Percentiles rank a stretch among this genome's conserved stretches.
Conservation (phyloP, 92 coral and sea anemone species). For the Phenganax marumi region DNA sequence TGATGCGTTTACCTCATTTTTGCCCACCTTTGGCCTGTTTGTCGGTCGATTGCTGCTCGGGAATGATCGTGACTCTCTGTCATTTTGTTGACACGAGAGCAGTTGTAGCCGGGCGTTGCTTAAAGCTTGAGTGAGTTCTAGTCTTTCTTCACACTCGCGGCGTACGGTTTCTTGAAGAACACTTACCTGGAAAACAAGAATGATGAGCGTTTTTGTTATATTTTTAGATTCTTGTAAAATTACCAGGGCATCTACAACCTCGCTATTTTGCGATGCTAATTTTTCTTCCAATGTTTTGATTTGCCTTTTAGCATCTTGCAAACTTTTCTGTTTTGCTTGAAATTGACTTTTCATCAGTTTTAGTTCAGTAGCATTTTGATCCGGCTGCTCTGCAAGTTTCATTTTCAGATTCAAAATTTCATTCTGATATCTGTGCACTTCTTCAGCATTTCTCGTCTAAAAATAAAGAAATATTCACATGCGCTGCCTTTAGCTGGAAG, state of each 20-base stretch:
- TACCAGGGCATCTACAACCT: slow-evolving; percentile 50
- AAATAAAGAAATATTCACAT: background rate
- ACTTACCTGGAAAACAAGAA: slow-evolving; percentile 46
- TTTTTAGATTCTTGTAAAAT: background rate
- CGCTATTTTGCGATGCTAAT: slow-evolving; percentile 61
- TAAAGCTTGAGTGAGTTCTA: slow-evolving; percentile 88
- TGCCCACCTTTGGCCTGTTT: background rate
- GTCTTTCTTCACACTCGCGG: slow-evolving; percentile 94
- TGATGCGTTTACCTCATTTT: background rate
- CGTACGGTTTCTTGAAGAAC: slow-evolving; percentile 95
- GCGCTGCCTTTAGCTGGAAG: too few relatives aligned
- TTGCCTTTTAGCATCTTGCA: slow-evolving; percentile 58
- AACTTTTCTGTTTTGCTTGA: slow-evolving; percentile 26
- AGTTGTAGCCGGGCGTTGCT: slow-evolving; percentile 87
- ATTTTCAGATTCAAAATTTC: slow-evolving; percentile 68
- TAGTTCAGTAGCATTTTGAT: slow-evolving; percentile 41
- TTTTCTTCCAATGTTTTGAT: slow-evolving; percentile 64
- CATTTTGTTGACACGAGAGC: slow-evolving; percentile 65
- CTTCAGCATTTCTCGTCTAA: slow-evolving; percentile 36
- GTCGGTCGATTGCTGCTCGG: slow-evolving; percentile 54
- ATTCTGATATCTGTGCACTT: slow-evolving; percentile 27
- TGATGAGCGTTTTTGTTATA: background rate
- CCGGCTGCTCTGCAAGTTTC: slow-evolving; percentile 53
- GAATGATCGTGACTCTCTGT: slow-evolving; percentile 55
- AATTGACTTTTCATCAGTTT: background rate